A percentile compares a stretch with the other conserved stretches of the same genome.
phyloP scores from a whole-genome alignment of 2,797 vertebrate genomes.

The Enteromius viviparus region DNA sequence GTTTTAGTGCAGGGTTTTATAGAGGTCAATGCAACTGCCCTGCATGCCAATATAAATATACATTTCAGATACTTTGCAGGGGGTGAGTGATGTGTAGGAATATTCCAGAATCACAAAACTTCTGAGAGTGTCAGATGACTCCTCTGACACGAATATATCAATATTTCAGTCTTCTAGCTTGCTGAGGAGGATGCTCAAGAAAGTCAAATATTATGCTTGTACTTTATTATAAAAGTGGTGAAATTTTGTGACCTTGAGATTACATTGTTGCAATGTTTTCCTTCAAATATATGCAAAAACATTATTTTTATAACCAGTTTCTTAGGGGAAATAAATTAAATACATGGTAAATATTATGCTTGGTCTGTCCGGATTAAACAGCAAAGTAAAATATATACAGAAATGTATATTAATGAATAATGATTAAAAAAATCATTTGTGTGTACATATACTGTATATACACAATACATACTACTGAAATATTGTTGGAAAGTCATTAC shows the following conservation, averaged over 20 bases:
- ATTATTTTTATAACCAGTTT: neutral
- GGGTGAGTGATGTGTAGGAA: conserved; percentile 1
- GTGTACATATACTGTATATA: neutral
- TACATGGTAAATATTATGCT: neutral
- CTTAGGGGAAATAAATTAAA: neutral
- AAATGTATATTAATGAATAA: neutral
- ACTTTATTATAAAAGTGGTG: neutral
- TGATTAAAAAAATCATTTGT: too few species aligned
- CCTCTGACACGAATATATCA: neutral
- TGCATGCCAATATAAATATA: neutral
- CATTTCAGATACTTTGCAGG: conserved; percentile 6
- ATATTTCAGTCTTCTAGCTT: conserved; percentile 2
- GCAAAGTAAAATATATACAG: neutral
- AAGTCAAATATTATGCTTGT: neutral
- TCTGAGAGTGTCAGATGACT: neutral
- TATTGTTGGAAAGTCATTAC: neutral
- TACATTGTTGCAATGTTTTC: neutral
- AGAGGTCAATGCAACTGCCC: neutral
- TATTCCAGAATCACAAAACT: neutral
- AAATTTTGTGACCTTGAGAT: neutral
- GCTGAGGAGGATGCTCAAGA: neutral
- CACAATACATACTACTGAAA: neutral
- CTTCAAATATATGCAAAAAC: neutral
- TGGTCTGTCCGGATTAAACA: neutral
- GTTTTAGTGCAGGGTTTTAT: neutral